Evolutionary conservation across 2,113 vertebrate species (phyloP), one percentile per base, ranked within the genome.

Genomic region (Eublepharis macularius): DNA sequence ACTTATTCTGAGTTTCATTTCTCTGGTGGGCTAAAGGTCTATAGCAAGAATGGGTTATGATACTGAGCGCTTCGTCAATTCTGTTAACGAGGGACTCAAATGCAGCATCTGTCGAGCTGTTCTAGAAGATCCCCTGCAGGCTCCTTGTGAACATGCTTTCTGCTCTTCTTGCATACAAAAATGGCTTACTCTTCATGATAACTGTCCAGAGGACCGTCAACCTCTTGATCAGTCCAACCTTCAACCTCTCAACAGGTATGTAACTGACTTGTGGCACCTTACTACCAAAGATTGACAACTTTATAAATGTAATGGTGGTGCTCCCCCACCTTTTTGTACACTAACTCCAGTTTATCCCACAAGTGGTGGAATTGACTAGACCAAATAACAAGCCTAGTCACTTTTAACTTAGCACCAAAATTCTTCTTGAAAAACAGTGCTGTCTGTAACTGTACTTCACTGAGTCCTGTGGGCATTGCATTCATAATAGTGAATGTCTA

Each of bases 81-180:
- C 97, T 0, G 98, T 98, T 73, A 98, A 98, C 0, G 97, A 98
- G 41, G 98, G 98, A 65, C 96, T 98, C 0, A 83, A 98, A 26
- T 98, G 98, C 93, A 98, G 97, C 84, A 97, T 98, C 88, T 98
- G 98, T 93, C 97, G 96, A 0, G 97, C 97, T 1, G 98, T 98
- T 85, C 81, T 98, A 1, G 96, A 98, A 87, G 96, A 97, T 65
- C 97, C 98, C 0, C 89, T 98, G n/a, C 98, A 98, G 95, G 98
- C 97, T 47, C 97, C 98, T 1, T 98, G 98, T 24, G 98, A 98
- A 49, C 98, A 98, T 0, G 97, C 97, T 2, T 98, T 97, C 95
- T 98, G 98, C 91, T 93, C 96, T 74, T 90, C 96, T 73, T 98
- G 97, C 76, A 98, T 98, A 94, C 97, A 96, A 29, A 96, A 95